A percentile compares a stretch with the other conserved stretches of the same genome.
phyloP scores from a whole-genome alignment of 2,888 invertebrate species.

The Macrosiphum euphorbiae region DNA sequence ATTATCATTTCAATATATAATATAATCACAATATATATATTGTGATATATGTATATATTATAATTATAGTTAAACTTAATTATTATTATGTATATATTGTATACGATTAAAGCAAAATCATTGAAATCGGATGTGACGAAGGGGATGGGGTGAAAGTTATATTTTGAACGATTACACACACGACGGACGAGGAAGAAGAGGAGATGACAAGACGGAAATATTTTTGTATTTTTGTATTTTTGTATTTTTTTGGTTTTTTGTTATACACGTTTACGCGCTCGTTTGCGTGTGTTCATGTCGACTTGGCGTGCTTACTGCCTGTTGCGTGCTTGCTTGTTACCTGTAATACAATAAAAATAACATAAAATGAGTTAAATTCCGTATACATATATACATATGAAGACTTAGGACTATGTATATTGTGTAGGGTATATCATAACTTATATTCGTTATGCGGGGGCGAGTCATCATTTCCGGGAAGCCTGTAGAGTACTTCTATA shows the following conservation, averaged over 20 bases:
- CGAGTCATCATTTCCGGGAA: not conserved
- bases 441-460: not conserved
- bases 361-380: not conserved
- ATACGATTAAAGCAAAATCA: conserved; percentile 17
- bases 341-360: conserved; percentile 33
- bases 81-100: conserved; percentile 1
- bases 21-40: conserved; percentile 20
- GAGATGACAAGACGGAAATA: not conserved
- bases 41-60: conserved; percentile 1
- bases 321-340: conserved; percentile 60
- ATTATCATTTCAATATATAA: conserved; percentile 32
- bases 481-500: not conserved
- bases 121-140: not conserved
- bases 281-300: not conserved
- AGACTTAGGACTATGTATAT: not conserved
- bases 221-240: not conserved
- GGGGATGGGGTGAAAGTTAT: not conserved
- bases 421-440: no score
- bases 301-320: conserved; percentile 46
- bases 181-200: not conserved
- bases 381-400: not conserved
- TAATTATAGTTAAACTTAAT: conserved; percentile 33
- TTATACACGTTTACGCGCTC: not conserved
- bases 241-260: not conserved
- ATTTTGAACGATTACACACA: conserved; percentile 37